Evolutionary conservation across 2,797 vertebrate genomes (phyloP).

Genomic region (Pyrrhura leucotis): DNA sequence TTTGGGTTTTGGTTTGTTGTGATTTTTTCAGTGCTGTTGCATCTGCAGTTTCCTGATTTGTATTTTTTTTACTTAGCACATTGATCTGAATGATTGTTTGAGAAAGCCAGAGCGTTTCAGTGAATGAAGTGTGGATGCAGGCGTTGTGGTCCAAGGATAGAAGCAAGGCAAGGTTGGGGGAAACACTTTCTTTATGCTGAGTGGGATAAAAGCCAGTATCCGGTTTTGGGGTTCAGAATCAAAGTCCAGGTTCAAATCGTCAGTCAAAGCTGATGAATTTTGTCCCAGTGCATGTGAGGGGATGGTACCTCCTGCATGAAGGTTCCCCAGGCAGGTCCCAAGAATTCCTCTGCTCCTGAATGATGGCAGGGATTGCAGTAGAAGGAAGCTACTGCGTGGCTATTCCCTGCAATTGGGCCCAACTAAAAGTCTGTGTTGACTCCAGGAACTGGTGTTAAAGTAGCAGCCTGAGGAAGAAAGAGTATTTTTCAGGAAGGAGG

Average conservation of each 20-base stretch:
- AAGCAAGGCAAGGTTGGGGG: neutral
- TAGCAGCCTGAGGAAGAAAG: neutral
- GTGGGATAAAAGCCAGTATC: neutral
- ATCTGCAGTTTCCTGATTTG: neutral
- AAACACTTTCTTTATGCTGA: accelerated
- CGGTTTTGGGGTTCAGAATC: neutral
- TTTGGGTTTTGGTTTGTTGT: neutral
- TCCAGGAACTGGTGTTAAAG: neutral
- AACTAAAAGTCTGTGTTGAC: neutral
- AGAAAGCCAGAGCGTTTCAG: neutral
- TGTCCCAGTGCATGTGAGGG: neutral
- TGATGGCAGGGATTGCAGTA: neutral
- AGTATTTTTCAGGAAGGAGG: neutral
- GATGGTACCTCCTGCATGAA: neutral
- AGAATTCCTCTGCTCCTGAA: neutral
- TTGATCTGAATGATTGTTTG: neutral
- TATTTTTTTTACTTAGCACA: neutral
- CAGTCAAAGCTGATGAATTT: neutral
- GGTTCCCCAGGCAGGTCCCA: neutral
- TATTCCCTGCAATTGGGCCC: accelerated
- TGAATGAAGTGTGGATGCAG: neutral
- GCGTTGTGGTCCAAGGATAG: neutral
- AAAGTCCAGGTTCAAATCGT: neutral
- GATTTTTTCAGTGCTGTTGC: neutral
- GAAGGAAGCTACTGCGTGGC: neutral